Conservation (phyloP, 35 echinoderm and acorn worm genomes). For the Ophiothrix spiculata region DNA sequence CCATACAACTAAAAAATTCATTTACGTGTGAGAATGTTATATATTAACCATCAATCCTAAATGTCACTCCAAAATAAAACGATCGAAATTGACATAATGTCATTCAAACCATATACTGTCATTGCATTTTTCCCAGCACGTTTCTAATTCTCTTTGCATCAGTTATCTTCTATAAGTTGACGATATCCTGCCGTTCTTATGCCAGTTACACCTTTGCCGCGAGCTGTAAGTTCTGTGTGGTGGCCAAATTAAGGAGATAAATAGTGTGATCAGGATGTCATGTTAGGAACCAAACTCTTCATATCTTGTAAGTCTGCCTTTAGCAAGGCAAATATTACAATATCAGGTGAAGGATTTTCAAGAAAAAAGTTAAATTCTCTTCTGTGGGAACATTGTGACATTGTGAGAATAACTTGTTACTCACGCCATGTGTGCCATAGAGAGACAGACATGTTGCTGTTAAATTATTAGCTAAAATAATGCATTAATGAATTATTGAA, state of each 20-base stretch:
- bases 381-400: too few species aligned
- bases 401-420: too few species aligned
- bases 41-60: not conserved
- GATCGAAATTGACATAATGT: not conserved
- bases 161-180: not conserved
- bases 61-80: not conserved
- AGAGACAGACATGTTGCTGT: too few species aligned
- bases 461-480: too few species aligned
- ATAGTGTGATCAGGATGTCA: not conserved
- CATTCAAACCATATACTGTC: not conserved
- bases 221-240: not conserved
- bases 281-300: not conserved
- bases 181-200: not conserved
- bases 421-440: too few species aligned
- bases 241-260: not conserved
- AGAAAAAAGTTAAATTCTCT: too few species aligned
- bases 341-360: too few species aligned
- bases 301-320: not conserved
- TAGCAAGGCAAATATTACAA: not conserved
- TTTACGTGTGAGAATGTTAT: not conserved
- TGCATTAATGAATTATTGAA: too few species aligned
- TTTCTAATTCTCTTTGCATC: not conserved
- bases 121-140: not conserved
- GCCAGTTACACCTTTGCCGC: not conserved
- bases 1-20: too few species aligned